Base-by-base conservation (phyloP, 2,113 vertebrate species). In the Vireo altiloquus region DNA sequence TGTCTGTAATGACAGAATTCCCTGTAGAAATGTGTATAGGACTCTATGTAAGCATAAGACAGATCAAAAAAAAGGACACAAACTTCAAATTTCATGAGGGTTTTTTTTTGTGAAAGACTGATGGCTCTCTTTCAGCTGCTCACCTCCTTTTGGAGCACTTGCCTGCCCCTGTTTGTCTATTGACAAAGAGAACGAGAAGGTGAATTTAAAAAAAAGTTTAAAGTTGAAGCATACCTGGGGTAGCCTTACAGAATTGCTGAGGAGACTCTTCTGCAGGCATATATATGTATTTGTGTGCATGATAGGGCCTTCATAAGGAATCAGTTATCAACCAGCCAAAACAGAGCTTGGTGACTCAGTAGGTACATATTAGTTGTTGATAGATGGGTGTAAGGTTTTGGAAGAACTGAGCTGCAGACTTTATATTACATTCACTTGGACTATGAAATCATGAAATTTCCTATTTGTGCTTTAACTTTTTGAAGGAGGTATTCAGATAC, bases 101-200 rank as follows among this genome's bases (percentile, higher is more conserved):
- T 8, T 23, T 11, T 10, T 69, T 54, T 54, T 47, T 15, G 4
- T 56, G 39, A 50, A 65, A 68, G 11, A 9, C 10, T 63, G 27
- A 50, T 33, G n/a, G 11, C 17, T 70, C 6, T 82, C 6, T 68
- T 72, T 60, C 33, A 70, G 23, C 47, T 70, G 18, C 22, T 74
- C 0, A 1, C 30, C 14, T 71, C 8, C 1, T 1, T 70, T 71
- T 20, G 11, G 20, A 61, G 13, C 1, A 1, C 37, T 81, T 80
- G 35, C 17, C 8, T 44, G 12, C 6, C 10, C 8, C 14, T 18
- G 1, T 80, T 61, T 49, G 28, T 47, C n/a, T 76, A 31, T 35
- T 17, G 53, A 39, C 24, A 49, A 54, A 75, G 25, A 78, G 52
- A 85, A 76, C 9, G 2, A 30, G 24, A 54, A 66, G 5, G 9